These are phyloP conservation scores for Esox lucius DNA, from an alignment of 2,797 vertebrate genomes.

Conservation along the genomic window DNA sequence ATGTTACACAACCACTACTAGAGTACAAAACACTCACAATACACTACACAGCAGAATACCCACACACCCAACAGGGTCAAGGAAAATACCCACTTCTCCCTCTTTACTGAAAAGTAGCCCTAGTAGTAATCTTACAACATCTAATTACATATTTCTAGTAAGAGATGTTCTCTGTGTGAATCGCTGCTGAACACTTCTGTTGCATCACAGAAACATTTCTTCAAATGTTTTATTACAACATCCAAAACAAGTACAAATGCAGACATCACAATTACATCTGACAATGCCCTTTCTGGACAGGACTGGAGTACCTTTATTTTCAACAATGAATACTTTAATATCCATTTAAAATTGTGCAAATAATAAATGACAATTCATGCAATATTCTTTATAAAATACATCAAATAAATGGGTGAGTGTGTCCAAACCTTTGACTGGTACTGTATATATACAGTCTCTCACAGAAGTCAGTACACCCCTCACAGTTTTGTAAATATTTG, in stretches of 20 bases:
- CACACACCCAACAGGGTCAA: slow-evolving; percentile 5
- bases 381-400: too few species aligned
- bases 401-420: too few species aligned
- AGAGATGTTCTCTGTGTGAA: neutral
- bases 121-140: slow-evolving; percentile 13
- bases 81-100: slow-evolving; percentile 6
- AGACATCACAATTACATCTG: too few species aligned
- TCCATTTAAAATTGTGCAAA: too few species aligned
- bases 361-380: too few species aligned
- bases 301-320: neutral
- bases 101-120: slow-evolving; percentile 2
- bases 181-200: neutral
- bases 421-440: too few species aligned
- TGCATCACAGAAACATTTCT: neutral
- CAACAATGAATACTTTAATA: too few species aligned
- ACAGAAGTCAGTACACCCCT: too few species aligned
- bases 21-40: neutral
- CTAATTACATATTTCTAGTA: neutral
- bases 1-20: neutral
- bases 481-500: too few species aligned
- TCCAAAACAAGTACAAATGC: too few species aligned
- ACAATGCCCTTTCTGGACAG: neutral
- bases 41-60: neutral
- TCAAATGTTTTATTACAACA: neutral
- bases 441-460: too few species aligned